Percentiles rank a stretch among this genome's conserved stretches.
phyloP scores from a whole-genome alignment of 2,888 invertebrate genomes.

The Drosophila infuscata region DNA sequence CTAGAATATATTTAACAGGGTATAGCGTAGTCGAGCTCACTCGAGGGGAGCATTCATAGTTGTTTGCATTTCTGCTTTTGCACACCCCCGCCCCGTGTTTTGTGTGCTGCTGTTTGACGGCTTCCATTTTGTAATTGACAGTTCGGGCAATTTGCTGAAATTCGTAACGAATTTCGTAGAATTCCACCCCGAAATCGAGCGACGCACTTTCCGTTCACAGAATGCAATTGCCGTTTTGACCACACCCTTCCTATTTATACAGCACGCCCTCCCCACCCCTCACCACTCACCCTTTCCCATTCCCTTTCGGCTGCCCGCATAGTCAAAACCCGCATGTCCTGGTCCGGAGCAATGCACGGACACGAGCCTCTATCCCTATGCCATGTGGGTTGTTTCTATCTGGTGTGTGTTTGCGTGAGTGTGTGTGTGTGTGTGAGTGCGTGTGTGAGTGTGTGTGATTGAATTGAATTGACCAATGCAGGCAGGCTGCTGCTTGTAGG shows the following conservation, averaged over 20 bases:
- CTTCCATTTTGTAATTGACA: conserved; percentile 49
- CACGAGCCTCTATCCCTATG: conserved; percentile 36
- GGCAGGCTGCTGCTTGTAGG: conserved; percentile 51
- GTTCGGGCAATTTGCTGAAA: conserved; percentile 45
- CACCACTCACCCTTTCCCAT: neutral
- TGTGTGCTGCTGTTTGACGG: conserved; percentile 21
- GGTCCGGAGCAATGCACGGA: conserved; percentile 29
- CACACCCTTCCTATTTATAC: conserved; percentile 58
- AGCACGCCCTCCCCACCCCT: conserved; percentile 20
- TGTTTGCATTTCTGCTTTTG: neutral
- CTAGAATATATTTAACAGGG: neutral
- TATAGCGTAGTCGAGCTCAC: neutral
- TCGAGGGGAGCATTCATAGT: neutral
- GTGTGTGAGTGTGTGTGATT: conserved; percentile 6
- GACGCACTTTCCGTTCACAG: conserved; percentile 16
- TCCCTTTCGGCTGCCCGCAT: conserved; percentile 4
- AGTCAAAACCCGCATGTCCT: conserved; percentile 4
- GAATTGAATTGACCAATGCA: conserved; percentile 68
- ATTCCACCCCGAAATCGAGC: conserved; percentile 52
- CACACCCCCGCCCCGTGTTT: conserved; percentile 5
- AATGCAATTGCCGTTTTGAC: conserved; percentile 57
- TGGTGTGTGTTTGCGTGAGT: neutral
- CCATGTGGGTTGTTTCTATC: conserved; percentile 60
- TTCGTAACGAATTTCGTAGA: conserved; percentile 45
- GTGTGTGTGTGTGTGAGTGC: conserved; percentile 6